Evolutionary conservation across 2,888 invertebrate species (phyloP), one percentile per base, ranked within the genome.

Genomic region (Platypus cylindrus): DNA sequence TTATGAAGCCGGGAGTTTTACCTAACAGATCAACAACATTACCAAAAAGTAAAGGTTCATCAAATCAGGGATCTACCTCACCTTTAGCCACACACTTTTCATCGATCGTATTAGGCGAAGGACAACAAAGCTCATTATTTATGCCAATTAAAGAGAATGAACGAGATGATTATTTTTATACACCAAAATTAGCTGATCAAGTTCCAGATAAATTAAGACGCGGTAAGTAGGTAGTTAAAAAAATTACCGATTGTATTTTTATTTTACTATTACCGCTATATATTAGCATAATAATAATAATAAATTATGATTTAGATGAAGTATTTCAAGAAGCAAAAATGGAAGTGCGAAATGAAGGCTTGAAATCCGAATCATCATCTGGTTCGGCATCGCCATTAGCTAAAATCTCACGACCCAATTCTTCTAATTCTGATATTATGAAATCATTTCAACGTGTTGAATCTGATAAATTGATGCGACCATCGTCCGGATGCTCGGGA

Each of bases 1-100:
- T 66, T 36, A 63, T 71, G 55, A 60, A 60, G 40, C 58, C 58
- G 3, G 48, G 50, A 3, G 28, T 30, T 3, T 35, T 34, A 16
- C 36, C 34, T 9, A 18, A 37, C 8, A 43, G 40, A 24, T 26
- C 38, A 2, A 28, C 29, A 15, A 44, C 44, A 7, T 17, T 44
- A 13, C 40, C 42, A 5, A 15, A 39, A 30, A 28, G 31, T 8
- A 59, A 41, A 23, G 13, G 16, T 12, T 5, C 4, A 3, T 7
- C 44, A 48, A 27, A 29, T 36, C 15, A 38, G 34, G 34, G 46
- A 34, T 15, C 36, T 39, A 48, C 45, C 47, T 57, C 38, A 50
- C 50, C 51, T 52, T 36, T 49, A 49, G 47, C 43, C 32, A 45
- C 42, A 12, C 49, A 48, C 25, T 34, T 52, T 28, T 50, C 50